Evolutionary conservation across 2,113 vertebrate species (phyloP), one percentile per base, ranked within the genome.

Genomic region (Acanthochromis polyacanthus): DNA sequence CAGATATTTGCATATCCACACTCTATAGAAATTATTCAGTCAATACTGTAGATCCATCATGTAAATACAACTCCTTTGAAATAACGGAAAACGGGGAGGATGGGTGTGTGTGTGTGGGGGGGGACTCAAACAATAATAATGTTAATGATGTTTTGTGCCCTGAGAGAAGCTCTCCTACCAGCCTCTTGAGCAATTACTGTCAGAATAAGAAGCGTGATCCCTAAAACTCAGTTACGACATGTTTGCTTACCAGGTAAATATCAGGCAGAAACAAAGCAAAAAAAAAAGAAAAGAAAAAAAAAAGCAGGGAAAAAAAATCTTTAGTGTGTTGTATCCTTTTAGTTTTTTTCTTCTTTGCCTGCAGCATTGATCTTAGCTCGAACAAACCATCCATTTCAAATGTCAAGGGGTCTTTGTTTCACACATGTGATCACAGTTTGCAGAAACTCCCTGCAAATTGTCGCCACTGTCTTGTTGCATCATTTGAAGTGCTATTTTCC

Each of bases 11-110:
- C 93, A 95, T 94, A 94, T 93, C 90, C 81, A 77, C 76, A 82
- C 87, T 81, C 73, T 92, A 94, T 90, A 92, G 91, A 93, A 93
- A 94, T 94, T 85, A 93, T 95, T 93, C 88, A 92, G 92, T 91
- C 91, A 90, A 91, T 90, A 91, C 81, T 80, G 69, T 81, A 88
- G 91, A 92, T 93, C 88, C 75, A 87, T 88, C 93, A 93, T 93
- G 92, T 93, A 92, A 94, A 94, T 93, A 91, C 85, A 91, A 90
- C 89, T 92, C 88, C 88, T 92, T 93, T 92, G 92, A 94, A 92
- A 93, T 92, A 81, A 80, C 77, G 15, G 80, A 69, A 82, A 65
- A 82, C 50, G 20, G 65, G 20, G 48, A 32, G 65, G 62, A 64
- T n/a, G n/a, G 25, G 25, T 25, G 25, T n/a, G n/a, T n/a, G n/a